Conservation (phyloP, 2,113 vertebrate species). For the Psittacula cyanocephala region DNA sequence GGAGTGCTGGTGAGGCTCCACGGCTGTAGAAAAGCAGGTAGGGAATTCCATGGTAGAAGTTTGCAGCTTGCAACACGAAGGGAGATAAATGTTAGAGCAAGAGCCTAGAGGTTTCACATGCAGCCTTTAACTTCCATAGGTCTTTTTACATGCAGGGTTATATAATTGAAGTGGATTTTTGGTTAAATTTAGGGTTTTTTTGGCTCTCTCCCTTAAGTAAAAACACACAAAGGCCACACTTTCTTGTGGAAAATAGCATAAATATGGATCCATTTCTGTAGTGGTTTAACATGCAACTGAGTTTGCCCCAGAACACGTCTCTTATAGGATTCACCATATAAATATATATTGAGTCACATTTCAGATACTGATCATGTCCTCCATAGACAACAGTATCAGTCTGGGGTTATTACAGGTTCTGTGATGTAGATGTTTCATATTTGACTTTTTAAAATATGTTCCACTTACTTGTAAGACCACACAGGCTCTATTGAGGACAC, state of each 20-base stretch:
- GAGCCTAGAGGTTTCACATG: background rate
- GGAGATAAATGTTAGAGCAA: background rate
- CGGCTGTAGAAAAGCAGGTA: background rate
- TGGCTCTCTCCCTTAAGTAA: background rate
- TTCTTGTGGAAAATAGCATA: slow-evolving; percentile 34
- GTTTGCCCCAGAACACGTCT: slow-evolving; percentile 15
- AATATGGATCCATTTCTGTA: slow-evolving; percentile 8
- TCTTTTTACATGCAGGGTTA: background rate
- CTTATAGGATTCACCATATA: slow-evolving; percentile 6
- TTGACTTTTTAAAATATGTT: slow-evolving; percentile 56
- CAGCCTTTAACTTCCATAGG: background rate
- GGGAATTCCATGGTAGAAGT: background rate
- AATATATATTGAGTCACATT: slow-evolving; percentile 29
- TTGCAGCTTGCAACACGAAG: background rate
- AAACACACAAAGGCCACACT: background rate
- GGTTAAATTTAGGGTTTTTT: slow-evolving; percentile 27
- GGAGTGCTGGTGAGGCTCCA: background rate
- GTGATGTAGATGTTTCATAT: slow-evolving; percentile 59
- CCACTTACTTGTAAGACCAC: slow-evolving; percentile 55
- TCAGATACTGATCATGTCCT: slow-evolving; percentile 13
- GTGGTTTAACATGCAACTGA: slow-evolving; percentile 17
- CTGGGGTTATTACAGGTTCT: slow-evolving; percentile 47
- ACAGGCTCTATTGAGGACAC: slow-evolving; percentile 39
- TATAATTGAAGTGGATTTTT: slow-evolving; percentile 39
- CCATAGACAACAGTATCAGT: slow-evolving; percentile 42